These are phyloP conservation scores for Neolamprologus cancellatus DNA, from an alignment of 2,113 vertebrate genomes.

Conservation along the genomic window DNA sequence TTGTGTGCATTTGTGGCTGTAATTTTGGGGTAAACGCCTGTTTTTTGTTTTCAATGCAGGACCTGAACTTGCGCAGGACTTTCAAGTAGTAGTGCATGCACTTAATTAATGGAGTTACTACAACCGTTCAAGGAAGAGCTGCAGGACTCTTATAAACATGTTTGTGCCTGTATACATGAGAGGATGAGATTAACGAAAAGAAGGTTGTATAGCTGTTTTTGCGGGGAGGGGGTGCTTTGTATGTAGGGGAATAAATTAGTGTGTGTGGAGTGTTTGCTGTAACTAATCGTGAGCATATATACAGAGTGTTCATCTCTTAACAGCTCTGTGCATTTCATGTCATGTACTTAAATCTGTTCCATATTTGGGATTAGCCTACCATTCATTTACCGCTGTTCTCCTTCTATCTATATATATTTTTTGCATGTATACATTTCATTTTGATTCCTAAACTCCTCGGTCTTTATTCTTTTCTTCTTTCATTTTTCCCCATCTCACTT, in stretches of 20 bases:
- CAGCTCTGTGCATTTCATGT: conserved; percentile 26
- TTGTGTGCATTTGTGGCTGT: neutral
- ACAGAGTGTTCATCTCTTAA: neutral
- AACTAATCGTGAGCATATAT: neutral
- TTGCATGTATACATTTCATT: neutral
- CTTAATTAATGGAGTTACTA: neutral
- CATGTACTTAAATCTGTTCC: conserved; percentile 40
- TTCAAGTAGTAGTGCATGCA: neutral
- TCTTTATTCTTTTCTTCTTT: neutral
- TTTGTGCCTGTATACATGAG: neutral
- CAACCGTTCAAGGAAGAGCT: neutral
- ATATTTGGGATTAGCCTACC: conserved; percentile 38
- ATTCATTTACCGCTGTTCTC: neutral
- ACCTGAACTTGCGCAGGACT: neutral
- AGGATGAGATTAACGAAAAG: neutral
- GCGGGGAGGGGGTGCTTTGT: neutral
- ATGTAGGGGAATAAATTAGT: neutral
- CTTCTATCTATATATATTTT: neutral
- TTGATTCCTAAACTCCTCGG: neutral
- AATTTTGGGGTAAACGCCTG: neutral
- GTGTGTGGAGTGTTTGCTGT: neutral
- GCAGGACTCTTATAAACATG: neutral
- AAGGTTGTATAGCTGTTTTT: neutral
- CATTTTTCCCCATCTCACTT: neutral
- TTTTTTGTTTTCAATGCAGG: neutral